Base-by-base conservation (phyloP, 2,888 invertebrate species). In the Carterocephalus palaemon region DNA sequence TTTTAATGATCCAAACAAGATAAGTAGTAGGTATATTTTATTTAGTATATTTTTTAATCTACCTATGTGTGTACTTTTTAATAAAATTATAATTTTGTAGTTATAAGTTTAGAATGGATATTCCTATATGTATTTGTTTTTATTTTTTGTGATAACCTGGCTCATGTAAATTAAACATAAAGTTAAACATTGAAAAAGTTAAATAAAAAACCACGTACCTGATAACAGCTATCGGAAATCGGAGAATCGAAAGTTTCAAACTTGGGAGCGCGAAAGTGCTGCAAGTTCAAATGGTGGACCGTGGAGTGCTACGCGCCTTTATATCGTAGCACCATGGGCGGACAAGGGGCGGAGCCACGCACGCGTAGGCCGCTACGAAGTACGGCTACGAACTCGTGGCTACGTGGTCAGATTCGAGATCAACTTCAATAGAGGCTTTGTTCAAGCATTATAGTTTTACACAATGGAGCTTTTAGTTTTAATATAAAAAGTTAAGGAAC, bases 311-410 rank as follows among this genome's bases (percentile, higher is more conserved):
- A 49, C 59, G 64, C 55, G 62, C 72, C 69, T 83, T 79, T 83
- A 83, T 83, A n/a, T n/a, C n/a, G n/a, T n/a, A 83, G 68, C 57
- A 52, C 56, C 52, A 63, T 60, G 79, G 80, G 81, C 80, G 81
- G 78, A 58, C 49, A 51, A 67, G 61, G 58, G 82, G 83, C 77
- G 83, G 80, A 50, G 82, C 71, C 56, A 81, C 82, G 81, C 82
- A 76, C 60, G 82, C 83, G 82, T 80, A 47, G n/a, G n/a, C n/a
- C n/a, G 15, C 8, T 29, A 16, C 4, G n/a, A 15, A 29, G 16
- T 15, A 29, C 16, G 16, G 8, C 16, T 15, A n/a, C n/a, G n/a
- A n/a, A n/a, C n/a, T n/a, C n/a, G n/a, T n/a, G n/a, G n/a, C 31
- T 41, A 40, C 40, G 47, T 37, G 36, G 41, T 28, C 20, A 26